Percentiles rank a stretch among this genome's conserved stretches.
phyloP scores from a whole-genome alignment of 2,888 invertebrate species.

The Xestobium rufovillosum region DNA sequence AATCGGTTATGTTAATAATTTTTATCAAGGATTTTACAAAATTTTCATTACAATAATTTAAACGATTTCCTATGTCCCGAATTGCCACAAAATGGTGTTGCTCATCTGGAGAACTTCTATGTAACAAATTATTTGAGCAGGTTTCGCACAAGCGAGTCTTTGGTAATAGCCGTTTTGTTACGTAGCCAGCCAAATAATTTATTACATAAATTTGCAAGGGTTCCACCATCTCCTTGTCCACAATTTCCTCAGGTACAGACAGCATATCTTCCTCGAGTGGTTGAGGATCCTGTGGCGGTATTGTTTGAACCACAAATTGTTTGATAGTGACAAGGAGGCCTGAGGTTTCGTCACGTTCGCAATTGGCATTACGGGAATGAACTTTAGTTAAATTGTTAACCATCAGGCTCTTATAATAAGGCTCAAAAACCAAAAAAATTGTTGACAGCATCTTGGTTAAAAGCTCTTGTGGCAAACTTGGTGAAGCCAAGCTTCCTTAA shows the following conservation, averaged over 20 bases:
- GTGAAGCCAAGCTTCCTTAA: neutral
- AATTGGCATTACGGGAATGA: constrained; percentile 2
- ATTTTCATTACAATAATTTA: neutral
- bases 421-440: neutral
- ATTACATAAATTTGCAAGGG: neutral
- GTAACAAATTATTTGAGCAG: constrained; percentile 1
- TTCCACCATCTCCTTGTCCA: neutral
- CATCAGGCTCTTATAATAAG: constrained; percentile 1
- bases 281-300: neutral
- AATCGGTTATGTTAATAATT: constrained; percentile 1
- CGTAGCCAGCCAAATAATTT: constrained; percentile 1
- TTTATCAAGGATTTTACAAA: neutral
- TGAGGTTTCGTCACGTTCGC: neutral
- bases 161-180: neutral
- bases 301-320: neutral
- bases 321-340: constrained; percentile 3
- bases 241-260: neutral
- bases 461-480: neutral
- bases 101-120: neutral
- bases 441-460: constrained; percentile 2
- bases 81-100: constrained; percentile 1
- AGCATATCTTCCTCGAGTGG: neutral
- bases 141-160: neutral
- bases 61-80: neutral
- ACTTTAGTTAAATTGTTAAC: neutral